These are phyloP conservation scores for Drosophila acutilabella DNA, from an alignment of 2,888 invertebrate species.

Conservation along the genomic window DNA sequence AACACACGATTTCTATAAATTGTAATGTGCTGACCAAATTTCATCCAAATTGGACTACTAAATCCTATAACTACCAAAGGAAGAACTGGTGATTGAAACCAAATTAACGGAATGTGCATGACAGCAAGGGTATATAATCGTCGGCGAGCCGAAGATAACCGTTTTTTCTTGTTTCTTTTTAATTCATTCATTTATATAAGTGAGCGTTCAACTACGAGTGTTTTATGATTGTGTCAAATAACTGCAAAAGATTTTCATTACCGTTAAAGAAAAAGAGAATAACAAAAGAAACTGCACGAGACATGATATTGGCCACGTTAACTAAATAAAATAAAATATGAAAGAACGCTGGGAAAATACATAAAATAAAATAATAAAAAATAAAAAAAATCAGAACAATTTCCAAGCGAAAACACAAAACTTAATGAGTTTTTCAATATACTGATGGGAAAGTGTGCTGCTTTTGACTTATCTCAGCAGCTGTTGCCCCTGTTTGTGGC, in stretches of 20 bases:
- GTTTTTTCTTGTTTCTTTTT: too few species aligned
- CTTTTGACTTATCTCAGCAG: slow-evolving; percentile 27
- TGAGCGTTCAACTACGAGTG: slow-evolving; percentile 1
- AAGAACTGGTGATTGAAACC: too few species aligned
- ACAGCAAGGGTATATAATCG: too few species aligned
- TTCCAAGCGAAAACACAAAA: slow-evolving; percentile 23
- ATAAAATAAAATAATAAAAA: not conserved
- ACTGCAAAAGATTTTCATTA: not conserved
- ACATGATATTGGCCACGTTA: not conserved
- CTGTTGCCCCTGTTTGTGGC: slow-evolving; percentile 16
- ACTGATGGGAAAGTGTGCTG: slow-evolving; percentile 23
- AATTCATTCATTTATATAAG: not conserved
- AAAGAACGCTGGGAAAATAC: slow-evolving; percentile 6
- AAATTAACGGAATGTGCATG: too few species aligned
- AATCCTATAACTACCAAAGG: too few species aligned
- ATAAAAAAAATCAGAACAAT: not conserved
- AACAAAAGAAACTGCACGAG: not conserved
- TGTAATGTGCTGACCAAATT: too few species aligned
- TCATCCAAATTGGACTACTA: too few species aligned
- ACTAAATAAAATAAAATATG: slow-evolving; percentile 14
- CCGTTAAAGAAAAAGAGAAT: too few species aligned
- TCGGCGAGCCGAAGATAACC: too few species aligned
- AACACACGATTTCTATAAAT: too few species aligned
- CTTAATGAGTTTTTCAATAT: slow-evolving; percentile 49
- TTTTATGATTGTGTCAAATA: slow-evolving; percentile 3